These are phyloP conservation scores for Catocala fraxini DNA, from an alignment of 2,888 invertebrate species.

Conservation along the genomic window DNA sequence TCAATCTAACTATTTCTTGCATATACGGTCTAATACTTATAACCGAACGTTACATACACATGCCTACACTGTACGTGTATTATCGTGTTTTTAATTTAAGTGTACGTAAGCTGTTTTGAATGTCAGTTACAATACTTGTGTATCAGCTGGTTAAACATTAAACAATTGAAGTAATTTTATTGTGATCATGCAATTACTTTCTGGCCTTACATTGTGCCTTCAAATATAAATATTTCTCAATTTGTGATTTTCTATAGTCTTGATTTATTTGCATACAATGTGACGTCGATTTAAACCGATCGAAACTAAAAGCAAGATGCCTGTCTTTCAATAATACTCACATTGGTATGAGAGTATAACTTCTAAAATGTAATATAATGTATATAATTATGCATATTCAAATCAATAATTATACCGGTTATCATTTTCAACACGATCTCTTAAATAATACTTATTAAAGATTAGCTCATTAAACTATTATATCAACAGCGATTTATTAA, in stretches of 20 bases:
- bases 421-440: too few species aligned
- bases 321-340: too few species aligned
- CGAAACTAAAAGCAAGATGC: too few species aligned
- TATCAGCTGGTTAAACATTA: conserved; percentile 76
- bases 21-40: conserved; percentile 12
- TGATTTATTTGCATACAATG: background rate
- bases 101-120: conserved; percentile 63
- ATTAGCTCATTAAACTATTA: too few species aligned
- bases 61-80: conserved; percentile 53
- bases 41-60: conserved; percentile 15
- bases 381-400: too few species aligned
- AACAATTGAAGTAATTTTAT: conserved; percentile 72
- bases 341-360: too few species aligned
- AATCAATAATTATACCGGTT: too few species aligned
- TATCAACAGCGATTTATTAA: too few species aligned
- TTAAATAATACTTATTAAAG: too few species aligned
- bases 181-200: conserved; percentile 55
- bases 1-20: conserved; percentile 28
- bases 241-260: conserved; percentile 23
- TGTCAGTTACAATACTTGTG: conserved; percentile 52
- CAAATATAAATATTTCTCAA: conserved; percentile 19
- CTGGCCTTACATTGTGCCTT: conserved; percentile 53
- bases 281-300: background rate
- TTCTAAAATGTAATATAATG: too few species aligned
- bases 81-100: conserved; percentile 63